These are phyloP conservation scores for Gasterosteus aculeatus DNA, from an alignment of 2,113 vertebrate genomes.

Conservation along the genomic window DNA sequence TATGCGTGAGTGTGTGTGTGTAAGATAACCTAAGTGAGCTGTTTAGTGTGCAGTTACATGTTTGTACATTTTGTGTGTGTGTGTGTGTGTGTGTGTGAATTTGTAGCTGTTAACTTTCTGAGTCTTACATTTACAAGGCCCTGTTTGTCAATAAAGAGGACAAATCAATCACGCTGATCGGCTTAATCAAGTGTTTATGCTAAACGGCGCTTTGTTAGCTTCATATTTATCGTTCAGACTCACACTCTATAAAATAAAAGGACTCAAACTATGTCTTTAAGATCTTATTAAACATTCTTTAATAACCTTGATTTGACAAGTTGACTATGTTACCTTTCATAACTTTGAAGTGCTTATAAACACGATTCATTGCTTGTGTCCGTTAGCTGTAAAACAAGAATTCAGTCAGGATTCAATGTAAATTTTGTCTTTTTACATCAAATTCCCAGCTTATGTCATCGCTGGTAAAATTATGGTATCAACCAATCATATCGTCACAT, in stretches of 20 bases:
- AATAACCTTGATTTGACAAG: neutral
- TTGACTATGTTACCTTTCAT: no score
- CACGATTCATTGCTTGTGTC: neutral
- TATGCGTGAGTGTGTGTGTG: slow-evolving; percentile 42
- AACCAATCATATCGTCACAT: neutral
- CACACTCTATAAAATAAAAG: neutral
- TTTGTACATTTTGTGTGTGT: slow-evolving; percentile 82
- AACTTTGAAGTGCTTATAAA: neutral
- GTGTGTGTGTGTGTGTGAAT: slow-evolving; percentile 73
- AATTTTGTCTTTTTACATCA: no score
- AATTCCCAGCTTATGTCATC: no score
- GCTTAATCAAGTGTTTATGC: neutral
- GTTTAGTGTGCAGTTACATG: slow-evolving; percentile 78
- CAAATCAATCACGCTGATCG: slow-evolving; percentile 48
- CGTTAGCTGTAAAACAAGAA: neutral
- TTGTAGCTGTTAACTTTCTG: slow-evolving; percentile 83
- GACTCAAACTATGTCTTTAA: neutral
- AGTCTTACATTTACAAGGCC: slow-evolving; percentile 82
- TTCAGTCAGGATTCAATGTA: no score
- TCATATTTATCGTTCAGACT: neutral
- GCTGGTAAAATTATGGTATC: neutral
- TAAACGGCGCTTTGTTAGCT: neutral
- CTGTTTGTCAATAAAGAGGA: slow-evolving; percentile 82
- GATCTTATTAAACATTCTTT: neutral
- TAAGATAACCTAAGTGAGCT: slow-evolving; percentile 59